Conservation (phyloP, 2,888 invertebrate genomes). For the Napeogenes inachia region DNA sequence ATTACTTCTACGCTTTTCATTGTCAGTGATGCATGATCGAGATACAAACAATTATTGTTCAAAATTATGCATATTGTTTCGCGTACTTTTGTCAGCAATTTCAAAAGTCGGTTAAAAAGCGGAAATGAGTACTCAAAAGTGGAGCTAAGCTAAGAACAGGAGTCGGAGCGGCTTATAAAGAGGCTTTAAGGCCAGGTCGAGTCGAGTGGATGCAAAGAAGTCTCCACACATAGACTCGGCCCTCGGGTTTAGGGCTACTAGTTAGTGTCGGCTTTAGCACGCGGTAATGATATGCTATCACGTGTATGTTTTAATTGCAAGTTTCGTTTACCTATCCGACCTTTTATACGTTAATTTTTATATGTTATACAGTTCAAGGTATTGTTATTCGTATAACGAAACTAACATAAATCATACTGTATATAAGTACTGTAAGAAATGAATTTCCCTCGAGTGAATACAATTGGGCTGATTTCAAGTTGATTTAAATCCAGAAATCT, state of each 20-base stretch:
- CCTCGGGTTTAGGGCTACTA: slow-evolving; percentile 32
- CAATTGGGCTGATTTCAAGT: slow-evolving; percentile 25
- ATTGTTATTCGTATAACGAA: background rate
- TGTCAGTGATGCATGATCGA: too few relatives aligned
- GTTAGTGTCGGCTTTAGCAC: slow-evolving; percentile 33
- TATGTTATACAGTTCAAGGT: background rate
- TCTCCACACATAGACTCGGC: slow-evolving; percentile 38
- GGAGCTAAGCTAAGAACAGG: slow-evolving; percentile 38
- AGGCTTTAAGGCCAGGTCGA: slow-evolving; percentile 42
- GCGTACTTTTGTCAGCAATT: slow-evolving; percentile 22
- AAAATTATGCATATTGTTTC: slow-evolving; percentile 6
- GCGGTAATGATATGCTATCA: slow-evolving; percentile 30
- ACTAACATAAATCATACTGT: background rate
- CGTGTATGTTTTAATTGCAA: slow-evolving; percentile 6
- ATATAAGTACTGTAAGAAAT: slow-evolving; percentile 6
- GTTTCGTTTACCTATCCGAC: background rate
- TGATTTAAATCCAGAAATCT: slow-evolving; percentile 23
- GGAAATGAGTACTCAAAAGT: slow-evolving; percentile 38
- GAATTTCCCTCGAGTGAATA: slow-evolving; percentile 14
- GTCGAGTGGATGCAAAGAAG: slow-evolving; percentile 38
- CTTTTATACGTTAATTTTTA: too few relatives aligned
- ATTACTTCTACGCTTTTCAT: too few relatives aligned
- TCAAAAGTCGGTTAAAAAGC: slow-evolving; percentile 31
- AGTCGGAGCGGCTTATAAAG: slow-evolving; percentile 42
- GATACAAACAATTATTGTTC: too few relatives aligned